Evolutionary conservation across 2,888 invertebrate species (phyloP), one percentile per base, ranked within the genome.

Genomic region (Limnephilus auricula): DNA sequence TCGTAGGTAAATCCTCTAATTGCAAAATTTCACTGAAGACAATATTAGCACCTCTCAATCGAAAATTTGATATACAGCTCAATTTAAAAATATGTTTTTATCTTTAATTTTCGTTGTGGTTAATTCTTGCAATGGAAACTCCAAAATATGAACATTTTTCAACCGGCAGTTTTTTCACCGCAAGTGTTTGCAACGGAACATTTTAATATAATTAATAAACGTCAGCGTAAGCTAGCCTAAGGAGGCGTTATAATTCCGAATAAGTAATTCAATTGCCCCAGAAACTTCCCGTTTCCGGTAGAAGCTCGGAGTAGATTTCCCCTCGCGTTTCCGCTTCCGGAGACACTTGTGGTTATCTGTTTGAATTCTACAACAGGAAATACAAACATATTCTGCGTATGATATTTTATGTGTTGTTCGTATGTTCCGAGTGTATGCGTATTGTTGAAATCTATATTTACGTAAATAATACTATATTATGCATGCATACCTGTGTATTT

Each of bases 181-280:
- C 65, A 2, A 25, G 6, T 1, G 65, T 0, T 65, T 65, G 65
- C 65, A 65, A 25, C 6, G 25, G 25, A 25, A 25, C 5, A 25
- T 65, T 9, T 2, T 83, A 40, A 32, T n/a, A 84, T 45, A 84
- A 84, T 84, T 45, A 84, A n/a, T 34, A 84, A 40, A 84, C 12
- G 84, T 31, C 84, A 37, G 84, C 25, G 45, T 84, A 40, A 84
- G 84, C 45, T 84, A 37, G 12, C 84, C 84, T n/a, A 40, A 40
- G 84, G 84, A 84, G 84, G 37, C 45, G 84, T 84, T 84, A 84
- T 84, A 84, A 84, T 84, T 45, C 84, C 37, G 84, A 25, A 84
- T 45, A 84, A 84, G 84, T 84, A 84, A 84, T 84, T 84, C 84
- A 84, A 84, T 84, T 84, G 84, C n/a, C 84, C 45, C 84, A 84